These are phyloP conservation scores for Drosophila tanythrix DNA, from an alignment of 2,888 invertebrate genomes.

Conservation along the genomic window DNA sequence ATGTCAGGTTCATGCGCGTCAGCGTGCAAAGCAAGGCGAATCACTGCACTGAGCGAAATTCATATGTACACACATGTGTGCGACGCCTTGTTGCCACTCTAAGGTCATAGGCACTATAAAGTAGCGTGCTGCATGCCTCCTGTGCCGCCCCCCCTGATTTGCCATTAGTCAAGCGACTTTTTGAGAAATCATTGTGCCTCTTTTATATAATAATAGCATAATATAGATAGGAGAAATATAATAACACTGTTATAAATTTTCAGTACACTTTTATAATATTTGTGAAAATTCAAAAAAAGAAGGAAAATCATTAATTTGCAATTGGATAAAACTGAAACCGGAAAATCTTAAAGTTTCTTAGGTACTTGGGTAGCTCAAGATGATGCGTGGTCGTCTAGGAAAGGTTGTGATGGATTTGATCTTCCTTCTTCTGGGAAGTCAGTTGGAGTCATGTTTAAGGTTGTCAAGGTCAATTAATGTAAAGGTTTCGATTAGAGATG, in stretches of 20 bases:
- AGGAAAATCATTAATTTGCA: background rate
- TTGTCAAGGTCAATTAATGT: background rate
- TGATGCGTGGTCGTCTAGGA: background rate
- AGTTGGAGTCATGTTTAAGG: background rate
- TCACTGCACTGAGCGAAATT: conserved; percentile 8
- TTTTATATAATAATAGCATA: background rate
- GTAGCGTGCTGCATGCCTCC: background rate
- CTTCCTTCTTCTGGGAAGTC: background rate
- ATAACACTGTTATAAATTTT: background rate
- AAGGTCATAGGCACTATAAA: conserved; percentile 27
- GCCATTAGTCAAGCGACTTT: background rate
- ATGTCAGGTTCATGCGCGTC: conserved; percentile 77
- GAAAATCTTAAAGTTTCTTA: background rate
- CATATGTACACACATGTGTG: background rate
- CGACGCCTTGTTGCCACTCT: conserved; percentile 1
- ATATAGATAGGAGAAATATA: background rate
- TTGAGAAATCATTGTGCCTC: background rate
- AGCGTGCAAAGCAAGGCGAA: conserved; percentile 47
- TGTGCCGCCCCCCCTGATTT: no score
- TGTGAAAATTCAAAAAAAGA: background rate
- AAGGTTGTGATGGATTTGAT: background rate
- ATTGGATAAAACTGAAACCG: background rate
- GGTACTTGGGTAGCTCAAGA: background rate
- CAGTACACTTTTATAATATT: background rate
- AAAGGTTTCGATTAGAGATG: background rate